Conservation (phyloP, 1,140 invertebrate species). For the Dreissena polymorpha region DNA sequence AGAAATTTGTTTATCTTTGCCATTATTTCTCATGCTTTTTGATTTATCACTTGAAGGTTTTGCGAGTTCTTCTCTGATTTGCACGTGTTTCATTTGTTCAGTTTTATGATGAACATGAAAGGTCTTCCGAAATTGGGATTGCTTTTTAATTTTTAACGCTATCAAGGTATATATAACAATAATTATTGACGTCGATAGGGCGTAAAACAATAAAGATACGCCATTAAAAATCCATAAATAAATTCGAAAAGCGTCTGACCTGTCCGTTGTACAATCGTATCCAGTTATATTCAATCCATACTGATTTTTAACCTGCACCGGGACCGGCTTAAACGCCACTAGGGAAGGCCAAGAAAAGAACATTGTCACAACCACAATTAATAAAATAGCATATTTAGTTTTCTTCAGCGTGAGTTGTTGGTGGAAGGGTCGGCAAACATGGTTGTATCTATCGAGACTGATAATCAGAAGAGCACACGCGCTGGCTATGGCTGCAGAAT, state of each 20-base stretch:
- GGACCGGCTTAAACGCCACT: background rate
- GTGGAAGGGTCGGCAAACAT: constrained; percentile 59
- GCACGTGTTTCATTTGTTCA: too few relatives aligned
- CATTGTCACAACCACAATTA: background rate
- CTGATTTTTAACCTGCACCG: constrained; percentile 9
- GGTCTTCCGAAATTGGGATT: background rate
- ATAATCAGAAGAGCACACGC: constrained; percentile 58
- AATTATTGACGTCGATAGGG: background rate
- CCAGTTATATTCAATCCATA: constrained; percentile 7
- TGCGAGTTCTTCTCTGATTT: background rate
- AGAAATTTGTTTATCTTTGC: background rate
- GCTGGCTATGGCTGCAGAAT: constrained; percentile 50
- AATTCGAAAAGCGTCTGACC: background rate
- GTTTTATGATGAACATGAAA: background rate
- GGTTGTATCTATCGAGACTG: constrained; percentile 58
- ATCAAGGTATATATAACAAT: constrained; percentile 10
- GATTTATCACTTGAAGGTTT: background rate
- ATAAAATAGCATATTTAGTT: constrained; percentile 1
- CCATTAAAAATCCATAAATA: constrained; percentile 22
- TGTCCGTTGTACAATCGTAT: constrained; percentile 16
- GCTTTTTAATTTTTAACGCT: background rate
- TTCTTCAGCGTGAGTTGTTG: constrained; percentile 27
- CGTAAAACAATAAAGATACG: constrained; percentile 10
- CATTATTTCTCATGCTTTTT: background rate
- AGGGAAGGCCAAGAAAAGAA: constrained; percentile 18